phyloP scores from a whole-genome alignment of 1,140 invertebrate genomes.

The Agrypnia vestita region DNA sequence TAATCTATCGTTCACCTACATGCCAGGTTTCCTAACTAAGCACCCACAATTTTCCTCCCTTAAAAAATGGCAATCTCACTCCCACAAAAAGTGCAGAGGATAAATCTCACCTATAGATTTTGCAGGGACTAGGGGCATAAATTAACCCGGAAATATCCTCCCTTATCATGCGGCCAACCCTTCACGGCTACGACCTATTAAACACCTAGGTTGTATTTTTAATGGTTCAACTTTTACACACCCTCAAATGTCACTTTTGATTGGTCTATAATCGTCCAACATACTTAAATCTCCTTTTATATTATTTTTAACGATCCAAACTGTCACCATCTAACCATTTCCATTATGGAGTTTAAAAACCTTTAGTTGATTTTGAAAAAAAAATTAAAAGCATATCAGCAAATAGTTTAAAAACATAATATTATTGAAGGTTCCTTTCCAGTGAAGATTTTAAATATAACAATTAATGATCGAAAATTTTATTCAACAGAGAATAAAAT shows the following conservation, averaged over 20 bases:
- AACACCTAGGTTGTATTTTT: neutral
- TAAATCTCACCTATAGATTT: neutral
- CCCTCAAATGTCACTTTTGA: neutral
- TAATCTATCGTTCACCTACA: too few relatives aligned
- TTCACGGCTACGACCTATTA: neutral
- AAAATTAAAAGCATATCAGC: too few relatives aligned
- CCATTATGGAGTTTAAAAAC: too few relatives aligned
- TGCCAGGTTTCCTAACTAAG: neutral
- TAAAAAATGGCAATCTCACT: neutral
- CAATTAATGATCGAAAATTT: too few relatives aligned
- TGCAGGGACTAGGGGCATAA: slow-evolving; percentile 12
- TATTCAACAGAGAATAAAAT: too few relatives aligned
- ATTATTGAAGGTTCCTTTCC: too few relatives aligned
- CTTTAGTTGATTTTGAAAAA: too few relatives aligned
- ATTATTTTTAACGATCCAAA: neutral
- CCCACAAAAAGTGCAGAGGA: neutral
- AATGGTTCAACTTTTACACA: neutral
- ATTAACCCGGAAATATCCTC: slow-evolving; percentile 19
- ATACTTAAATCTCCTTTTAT: neutral
- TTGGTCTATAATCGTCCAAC: neutral
- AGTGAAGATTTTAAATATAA: too few relatives aligned
- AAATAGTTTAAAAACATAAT: too few relatives aligned
- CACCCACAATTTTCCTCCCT: neutral
- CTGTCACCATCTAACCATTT: too few relatives aligned
- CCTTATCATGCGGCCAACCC: neutral